phyloP scores from a whole-genome alignment of 2,113 vertebrate species.

The Silurus asotus region DNA sequence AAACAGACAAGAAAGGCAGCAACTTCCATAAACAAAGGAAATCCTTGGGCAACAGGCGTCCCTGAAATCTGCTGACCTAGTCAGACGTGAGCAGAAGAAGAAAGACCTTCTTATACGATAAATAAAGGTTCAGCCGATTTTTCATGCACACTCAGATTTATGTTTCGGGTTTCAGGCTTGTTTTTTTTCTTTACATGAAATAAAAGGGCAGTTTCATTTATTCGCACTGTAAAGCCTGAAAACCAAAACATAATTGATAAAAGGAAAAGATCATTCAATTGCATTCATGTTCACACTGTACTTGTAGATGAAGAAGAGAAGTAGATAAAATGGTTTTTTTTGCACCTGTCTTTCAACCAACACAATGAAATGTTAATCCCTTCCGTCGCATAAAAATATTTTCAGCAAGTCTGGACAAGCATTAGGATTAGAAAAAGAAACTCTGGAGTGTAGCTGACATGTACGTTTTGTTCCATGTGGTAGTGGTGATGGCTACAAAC shows the following conservation, averaged over 20 bases:
- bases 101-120: background rate
- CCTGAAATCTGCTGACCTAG: constrained; percentile 12
- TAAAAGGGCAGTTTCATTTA: background rate
- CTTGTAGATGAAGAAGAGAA: background rate
- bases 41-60: constrained; percentile 24
- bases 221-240: background rate
- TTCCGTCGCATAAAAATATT: background rate
- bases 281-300: background rate
- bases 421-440: constrained; percentile 3
- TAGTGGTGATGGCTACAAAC: background rate
- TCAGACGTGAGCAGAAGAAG: background rate
- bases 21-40: constrained; percentile 54
- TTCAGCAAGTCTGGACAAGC: background rate
- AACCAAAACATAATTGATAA: background rate
- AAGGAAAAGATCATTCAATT: background rate
- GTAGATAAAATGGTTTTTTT: background rate
- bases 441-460: background rate
- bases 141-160: background rate
- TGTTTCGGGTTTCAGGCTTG: background rate
- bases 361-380: background rate
- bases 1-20: constrained; percentile 39
- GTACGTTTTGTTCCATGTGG: background rate
- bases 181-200: background rate
- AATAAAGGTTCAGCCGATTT: background rate
- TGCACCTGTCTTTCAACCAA: background rate